A percentile compares a stretch with the other conserved stretches of the same genome.
Evolutionary conservation across 2,113 vertebrate genomes (phyloP).

Genomic region (Xenopus tropicalis): UCB_Xtro_10.0 CM004448.2:68495501-68496000

Average conservation of each 20-base stretch:
- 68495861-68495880: background rate
- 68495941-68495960: no score
- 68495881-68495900: background rate
- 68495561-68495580: constrained; percentile 80
- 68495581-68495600: constrained; percentile 70
- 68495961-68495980: no score
- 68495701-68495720: constrained; percentile 69
- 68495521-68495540: constrained; percentile 93
- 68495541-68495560: constrained; percentile 66
- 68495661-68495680: constrained; percentile 66
- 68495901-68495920: background rate
- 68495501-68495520: constrained; percentile 80
- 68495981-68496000: no score
- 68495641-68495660: constrained; percentile 52
- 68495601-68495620: constrained; percentile 65
- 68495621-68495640: constrained; percentile 43
- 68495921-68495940: no score
- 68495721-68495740: constrained; percentile 70
- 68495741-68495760: constrained; percentile 53
- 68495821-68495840: constrained; percentile 11
- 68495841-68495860: constrained; percentile 16
- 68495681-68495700: constrained; percentile 70
- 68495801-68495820: constrained; percentile 48
- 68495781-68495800: constrained; percentile 45
- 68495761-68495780: constrained; percentile 44